Conservation (phyloP, 2,888 invertebrate species). For the Hymenopus coronatus region DNA sequence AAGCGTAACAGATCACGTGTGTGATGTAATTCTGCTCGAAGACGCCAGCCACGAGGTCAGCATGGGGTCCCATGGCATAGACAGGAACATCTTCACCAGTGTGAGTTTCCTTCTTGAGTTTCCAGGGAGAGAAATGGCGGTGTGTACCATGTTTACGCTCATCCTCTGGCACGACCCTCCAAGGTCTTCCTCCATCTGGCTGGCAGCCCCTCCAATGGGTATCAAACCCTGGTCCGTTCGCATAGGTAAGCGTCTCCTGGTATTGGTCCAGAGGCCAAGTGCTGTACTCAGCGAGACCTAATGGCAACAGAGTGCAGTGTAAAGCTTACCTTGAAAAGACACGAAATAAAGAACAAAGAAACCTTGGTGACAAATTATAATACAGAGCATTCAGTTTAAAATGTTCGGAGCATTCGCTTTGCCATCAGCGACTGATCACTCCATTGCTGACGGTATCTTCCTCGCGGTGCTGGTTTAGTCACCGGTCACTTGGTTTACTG, state of each 20-base stretch:
- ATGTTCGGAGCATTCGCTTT: too few species aligned
- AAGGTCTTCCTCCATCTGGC: background rate
- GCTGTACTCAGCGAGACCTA: background rate
- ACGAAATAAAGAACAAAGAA: too few species aligned
- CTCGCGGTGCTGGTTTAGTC: too few species aligned
- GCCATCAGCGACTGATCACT: too few species aligned
- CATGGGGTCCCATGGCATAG: slow-evolving; percentile 42
- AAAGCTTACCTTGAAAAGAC: too few species aligned
- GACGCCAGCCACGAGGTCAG: slow-evolving; percentile 50
- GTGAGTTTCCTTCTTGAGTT: slow-evolving; percentile 14
- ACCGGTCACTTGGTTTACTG: too few species aligned
- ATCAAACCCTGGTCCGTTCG: slow-evolving; percentile 59
- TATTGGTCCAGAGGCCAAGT: background rate
- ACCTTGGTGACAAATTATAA: too few species aligned
- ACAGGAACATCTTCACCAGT: slow-evolving; percentile 28
- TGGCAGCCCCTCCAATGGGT: slow-evolving; percentile 43
- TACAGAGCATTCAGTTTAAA: too few species aligned
- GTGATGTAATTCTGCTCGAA: slow-evolving; percentile 52
- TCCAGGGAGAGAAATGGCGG: background rate
- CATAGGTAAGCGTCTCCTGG: background rate
- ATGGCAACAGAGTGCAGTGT: background rate
- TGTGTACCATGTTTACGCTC: background rate
- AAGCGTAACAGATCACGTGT: slow-evolving; percentile 45
- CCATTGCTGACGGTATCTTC: too few species aligned
- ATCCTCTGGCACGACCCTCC: background rate